Evolutionary conservation across 2,888 invertebrate species (phyloP).

Genomic region (Phyllotreta striolata): DNA sequence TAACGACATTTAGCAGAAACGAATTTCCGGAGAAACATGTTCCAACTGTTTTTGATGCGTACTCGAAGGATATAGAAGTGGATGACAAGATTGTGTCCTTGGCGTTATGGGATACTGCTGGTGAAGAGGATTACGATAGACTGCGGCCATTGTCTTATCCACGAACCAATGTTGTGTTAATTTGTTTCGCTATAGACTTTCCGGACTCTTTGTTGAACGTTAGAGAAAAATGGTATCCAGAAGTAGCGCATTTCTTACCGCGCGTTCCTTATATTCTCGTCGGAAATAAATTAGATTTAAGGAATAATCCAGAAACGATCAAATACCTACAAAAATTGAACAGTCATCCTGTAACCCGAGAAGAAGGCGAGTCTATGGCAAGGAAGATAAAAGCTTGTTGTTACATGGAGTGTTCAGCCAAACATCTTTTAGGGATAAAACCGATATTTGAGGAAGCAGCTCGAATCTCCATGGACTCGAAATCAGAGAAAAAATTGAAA

Average conservation of each 20-base stretch:
- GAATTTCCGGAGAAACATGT: conserved; percentile 69
- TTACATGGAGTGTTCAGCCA: conserved; percentile 71
- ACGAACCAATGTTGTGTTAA: conserved; percentile 69
- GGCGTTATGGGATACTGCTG: conserved; percentile 67
- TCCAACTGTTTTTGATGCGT: conserved; percentile 60
- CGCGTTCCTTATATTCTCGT: conserved; percentile 68
- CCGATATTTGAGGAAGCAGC: conserved; percentile 70
- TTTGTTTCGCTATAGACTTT: conserved; percentile 71
- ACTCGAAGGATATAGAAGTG: conserved; percentile 61
- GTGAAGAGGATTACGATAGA: conserved; percentile 66
- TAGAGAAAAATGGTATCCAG: conserved; percentile 71
- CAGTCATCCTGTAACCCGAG: conserved; percentile 63
- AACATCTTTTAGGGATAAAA: conserved; percentile 68
- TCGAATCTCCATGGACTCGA: conserved; percentile 46
- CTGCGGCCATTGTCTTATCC: conserved; percentile 67
- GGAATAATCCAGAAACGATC: conserved; percentile 58
- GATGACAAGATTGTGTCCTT: conserved; percentile 61
- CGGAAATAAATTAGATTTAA: conserved; percentile 67
- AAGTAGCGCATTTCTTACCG: conserved; percentile 69
- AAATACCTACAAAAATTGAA: conserved; percentile 62
- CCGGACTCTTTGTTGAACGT: conserved; percentile 70
- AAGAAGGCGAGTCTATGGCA: conserved; percentile 66
- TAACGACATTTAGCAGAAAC: conserved; percentile 69
- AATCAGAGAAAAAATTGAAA: conserved; percentile 27
- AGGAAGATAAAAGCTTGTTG: conserved; percentile 67